phyloP scores from a whole-genome alignment of 1,140 invertebrate genomes.

The Caenorhabditis remanei region DNA sequence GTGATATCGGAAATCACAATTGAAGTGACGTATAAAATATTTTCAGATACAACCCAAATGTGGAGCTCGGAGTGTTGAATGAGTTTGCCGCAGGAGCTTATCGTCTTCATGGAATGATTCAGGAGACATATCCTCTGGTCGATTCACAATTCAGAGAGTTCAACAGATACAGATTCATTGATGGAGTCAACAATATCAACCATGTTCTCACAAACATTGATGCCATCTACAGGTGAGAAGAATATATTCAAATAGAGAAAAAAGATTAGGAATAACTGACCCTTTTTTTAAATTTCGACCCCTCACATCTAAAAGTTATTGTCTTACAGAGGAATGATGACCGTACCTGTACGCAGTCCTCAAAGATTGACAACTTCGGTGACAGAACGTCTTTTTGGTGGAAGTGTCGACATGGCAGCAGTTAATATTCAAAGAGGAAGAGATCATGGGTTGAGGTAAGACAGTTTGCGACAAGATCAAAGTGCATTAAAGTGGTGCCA shows the following conservation, averaged over 20 bases:
- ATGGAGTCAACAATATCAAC: slow-evolving; percentile 60
- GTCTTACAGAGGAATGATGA: slow-evolving; percentile 64
- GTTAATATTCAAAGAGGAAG: slow-evolving; percentile 83
- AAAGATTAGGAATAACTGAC: no score
- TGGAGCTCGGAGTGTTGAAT: slow-evolving; percentile 65
- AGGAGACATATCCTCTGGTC: slow-evolving; percentile 66
- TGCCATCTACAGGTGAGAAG: slow-evolving; percentile 54
- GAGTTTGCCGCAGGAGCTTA: slow-evolving; percentile 66
- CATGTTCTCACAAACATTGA: slow-evolving; percentile 50
- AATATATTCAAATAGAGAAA: no score
- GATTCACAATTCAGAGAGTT: slow-evolving; percentile 59
- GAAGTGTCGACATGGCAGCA: slow-evolving; percentile 80
- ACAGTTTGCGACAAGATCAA: background rate
- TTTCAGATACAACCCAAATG: slow-evolving; percentile 64
- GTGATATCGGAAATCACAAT: background rate
- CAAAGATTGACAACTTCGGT: slow-evolving; percentile 67
- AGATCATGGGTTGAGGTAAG: slow-evolving; percentile 84
- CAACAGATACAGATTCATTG: slow-evolving; percentile 59
- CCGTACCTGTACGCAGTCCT: slow-evolving; percentile 57
- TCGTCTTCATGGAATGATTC: slow-evolving; percentile 68
- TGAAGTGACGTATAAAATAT: background rate
- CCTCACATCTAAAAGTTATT: background rate
- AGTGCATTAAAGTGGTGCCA: slow-evolving; percentile 5
- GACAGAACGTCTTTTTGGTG: slow-evolving; percentile 63
- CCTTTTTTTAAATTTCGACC: background rate